These are phyloP conservation scores for Melanerpes aurifrons DNA, from an alignment of 2,113 vertebrate genomes.

Conservation along the genomic window DNA sequence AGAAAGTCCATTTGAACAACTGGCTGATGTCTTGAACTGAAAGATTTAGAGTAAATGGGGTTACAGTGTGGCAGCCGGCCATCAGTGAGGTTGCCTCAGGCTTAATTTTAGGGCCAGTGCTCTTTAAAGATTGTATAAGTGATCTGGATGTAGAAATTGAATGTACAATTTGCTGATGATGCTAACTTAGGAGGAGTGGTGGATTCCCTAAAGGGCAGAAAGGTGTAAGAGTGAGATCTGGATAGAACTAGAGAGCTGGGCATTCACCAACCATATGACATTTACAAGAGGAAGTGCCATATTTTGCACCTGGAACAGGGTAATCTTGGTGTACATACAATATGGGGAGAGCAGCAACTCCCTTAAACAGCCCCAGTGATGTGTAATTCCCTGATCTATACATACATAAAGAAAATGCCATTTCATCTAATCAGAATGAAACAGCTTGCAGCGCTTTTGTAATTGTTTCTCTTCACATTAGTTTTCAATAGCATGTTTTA, in stretches of 20 bases:
- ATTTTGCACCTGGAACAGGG: neutral
- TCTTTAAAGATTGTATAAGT: neutral
- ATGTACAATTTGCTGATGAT: neutral
- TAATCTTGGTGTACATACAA: neutral
- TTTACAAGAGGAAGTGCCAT: neutral
- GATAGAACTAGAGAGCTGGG: neutral
- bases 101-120: neutral
- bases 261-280: neutral
- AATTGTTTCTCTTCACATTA: neutral
- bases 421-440: neutral
- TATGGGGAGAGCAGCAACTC: neutral
- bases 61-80: neutral
- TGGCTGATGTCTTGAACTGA: neutral
- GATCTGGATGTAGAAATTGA: neutral
- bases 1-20: neutral
- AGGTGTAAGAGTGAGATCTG: neutral
- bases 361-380: neutral
- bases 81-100: neutral
- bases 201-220: neutral
- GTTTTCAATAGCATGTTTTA: neutral
- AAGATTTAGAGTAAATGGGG: neutral
- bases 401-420: neutral
- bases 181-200: neutral
- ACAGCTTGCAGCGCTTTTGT: neutral
- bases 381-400: neutral